Conservation (phyloP, 2,888 invertebrate species). For the Thymelicus lineola region DNA sequence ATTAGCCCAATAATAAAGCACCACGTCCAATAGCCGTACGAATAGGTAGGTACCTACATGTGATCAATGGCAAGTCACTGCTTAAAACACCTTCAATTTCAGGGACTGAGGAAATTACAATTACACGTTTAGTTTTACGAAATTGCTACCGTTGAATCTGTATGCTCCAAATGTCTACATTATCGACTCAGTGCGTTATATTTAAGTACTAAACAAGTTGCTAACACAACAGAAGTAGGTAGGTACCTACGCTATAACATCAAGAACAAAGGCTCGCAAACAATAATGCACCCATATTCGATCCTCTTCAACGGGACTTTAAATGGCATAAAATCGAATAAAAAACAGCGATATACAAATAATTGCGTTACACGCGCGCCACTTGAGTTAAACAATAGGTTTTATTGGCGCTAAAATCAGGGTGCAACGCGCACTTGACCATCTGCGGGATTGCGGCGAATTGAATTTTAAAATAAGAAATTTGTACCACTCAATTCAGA, state of each 20-base stretch:
- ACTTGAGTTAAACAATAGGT: slow-evolving; percentile 73
- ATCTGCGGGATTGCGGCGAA: slow-evolving; percentile 60
- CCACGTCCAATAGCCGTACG: too few species aligned
- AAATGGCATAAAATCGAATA: slow-evolving; percentile 67
- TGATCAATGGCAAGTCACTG: too few species aligned
- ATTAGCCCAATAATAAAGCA: too few species aligned
- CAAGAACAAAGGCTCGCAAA: slow-evolving; percentile 24
- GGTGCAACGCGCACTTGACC: slow-evolving; percentile 64
- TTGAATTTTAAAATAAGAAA: slow-evolving; percentile 29
- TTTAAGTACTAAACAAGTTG: neutral
- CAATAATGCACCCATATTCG: slow-evolving; percentile 34
- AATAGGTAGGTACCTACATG: too few species aligned
- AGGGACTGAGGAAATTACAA: too few species aligned
- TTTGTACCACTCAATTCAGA: slow-evolving; percentile 39
- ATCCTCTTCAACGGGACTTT: slow-evolving; percentile 44
- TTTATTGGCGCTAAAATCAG: slow-evolving; percentile 65
- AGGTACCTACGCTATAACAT: slow-evolving; percentile 3
- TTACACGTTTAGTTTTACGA: too few species aligned
- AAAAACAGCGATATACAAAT: slow-evolving; percentile 65
- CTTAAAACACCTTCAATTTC: too few species aligned
- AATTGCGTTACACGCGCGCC: slow-evolving; percentile 68
- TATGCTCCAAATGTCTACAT: too few species aligned
- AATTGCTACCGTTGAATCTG: too few species aligned
- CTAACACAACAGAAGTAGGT: slow-evolving; percentile 17
- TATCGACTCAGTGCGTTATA: too few species aligned